These are phyloP conservation scores for Oreonectes daqikongensis DNA, from an alignment of 2,797 vertebrate species.

Conservation along the genomic window DNA sequence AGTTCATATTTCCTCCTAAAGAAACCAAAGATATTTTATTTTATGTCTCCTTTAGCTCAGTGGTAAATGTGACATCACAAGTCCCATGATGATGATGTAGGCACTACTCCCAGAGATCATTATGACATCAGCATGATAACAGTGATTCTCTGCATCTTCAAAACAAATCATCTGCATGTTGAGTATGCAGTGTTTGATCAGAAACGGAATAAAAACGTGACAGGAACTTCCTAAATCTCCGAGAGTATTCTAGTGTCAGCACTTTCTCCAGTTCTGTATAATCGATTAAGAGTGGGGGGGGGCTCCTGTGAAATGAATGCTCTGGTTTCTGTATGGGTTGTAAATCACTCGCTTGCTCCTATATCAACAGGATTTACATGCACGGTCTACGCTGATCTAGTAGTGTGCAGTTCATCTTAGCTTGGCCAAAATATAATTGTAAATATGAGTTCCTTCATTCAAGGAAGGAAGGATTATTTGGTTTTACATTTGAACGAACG, in stretches of 20 bases:
- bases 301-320: constrained; percentile 55
- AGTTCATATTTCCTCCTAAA: neutral
- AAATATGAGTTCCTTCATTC: neutral
- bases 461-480: neutral
- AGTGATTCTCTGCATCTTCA: constrained; percentile 28
- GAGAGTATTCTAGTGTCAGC: constrained; percentile 57
- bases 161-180: constrained; percentile 42
- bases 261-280: constrained; percentile 46
- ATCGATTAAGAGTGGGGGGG: constrained; percentile 56
- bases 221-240: constrained; percentile 56
- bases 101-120: neutral
- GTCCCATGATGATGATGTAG: neutral
- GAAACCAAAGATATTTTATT: neutral
- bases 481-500: constrained; percentile 30
- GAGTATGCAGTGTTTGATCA: constrained; percentile 50
- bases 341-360: constrained; percentile 59
- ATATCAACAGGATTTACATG: constrained; percentile 61
- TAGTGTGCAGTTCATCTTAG: constrained; percentile 23
- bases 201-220: constrained; percentile 56
- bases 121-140: neutral
- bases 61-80: neutral
- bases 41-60: neutral
- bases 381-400: constrained; percentile 48
- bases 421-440: constrained; percentile 29
- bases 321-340: constrained; percentile 26